These are phyloP conservation scores for Phocoena sinus DNA, from an alignment of 2,113 vertebrate genomes.

Conservation along the genomic window DNA sequence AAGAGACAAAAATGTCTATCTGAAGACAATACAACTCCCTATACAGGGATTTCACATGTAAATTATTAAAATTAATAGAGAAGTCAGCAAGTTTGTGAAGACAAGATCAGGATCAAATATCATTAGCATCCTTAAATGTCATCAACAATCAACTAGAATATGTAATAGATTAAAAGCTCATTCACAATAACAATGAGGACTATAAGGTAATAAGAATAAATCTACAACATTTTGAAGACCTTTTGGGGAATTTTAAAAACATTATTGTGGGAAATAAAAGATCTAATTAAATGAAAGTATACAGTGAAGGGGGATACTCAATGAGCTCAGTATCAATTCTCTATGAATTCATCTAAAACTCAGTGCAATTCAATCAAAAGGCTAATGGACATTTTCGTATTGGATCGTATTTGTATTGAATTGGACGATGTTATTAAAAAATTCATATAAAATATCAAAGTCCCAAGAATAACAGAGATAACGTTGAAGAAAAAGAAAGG, in stretches of 20 bases:
- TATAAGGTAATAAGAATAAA: not conserved
- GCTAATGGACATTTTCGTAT: not conserved
- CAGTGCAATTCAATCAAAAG: not conserved
- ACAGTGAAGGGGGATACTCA: not conserved
- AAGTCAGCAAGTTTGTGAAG: not conserved
- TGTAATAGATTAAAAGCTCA: not conserved
- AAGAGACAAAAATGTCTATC: not conserved
- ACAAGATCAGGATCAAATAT: not conserved
- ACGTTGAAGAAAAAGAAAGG: not conserved
- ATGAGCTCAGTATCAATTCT: not conserved
- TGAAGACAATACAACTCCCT: not conserved
- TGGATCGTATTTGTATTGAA: not conserved
- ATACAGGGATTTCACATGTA: not conserved
- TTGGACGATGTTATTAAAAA: not conserved
- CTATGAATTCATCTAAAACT: not conserved
- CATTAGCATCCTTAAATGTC: not conserved
- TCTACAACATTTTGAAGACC: not conserved
- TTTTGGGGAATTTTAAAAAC: not conserved
- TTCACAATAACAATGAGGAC: not conserved
- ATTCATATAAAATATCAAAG: not conserved
- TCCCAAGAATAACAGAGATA: not conserved
- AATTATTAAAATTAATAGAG: not conserved
- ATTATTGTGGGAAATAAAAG: not conserved
- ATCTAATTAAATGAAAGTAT: not conserved
- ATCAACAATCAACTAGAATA: not conserved